phyloP scores from a whole-genome alignment of 2,113 vertebrate species.

The Phrynocephalus versicolor region DNA sequence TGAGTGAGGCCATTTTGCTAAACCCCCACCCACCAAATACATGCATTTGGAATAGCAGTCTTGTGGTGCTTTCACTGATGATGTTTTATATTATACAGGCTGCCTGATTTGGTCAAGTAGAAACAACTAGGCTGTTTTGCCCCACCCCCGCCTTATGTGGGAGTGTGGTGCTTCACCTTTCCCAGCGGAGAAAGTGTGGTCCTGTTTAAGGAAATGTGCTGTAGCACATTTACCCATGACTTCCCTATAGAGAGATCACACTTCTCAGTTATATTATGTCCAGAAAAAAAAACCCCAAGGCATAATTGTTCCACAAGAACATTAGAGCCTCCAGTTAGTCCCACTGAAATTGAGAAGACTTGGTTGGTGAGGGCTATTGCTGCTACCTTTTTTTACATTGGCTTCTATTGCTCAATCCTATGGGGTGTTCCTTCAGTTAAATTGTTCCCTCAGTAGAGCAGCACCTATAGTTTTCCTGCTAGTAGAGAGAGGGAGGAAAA shows the following conservation, averaged over 20 bases:
- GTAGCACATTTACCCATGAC: neutral
- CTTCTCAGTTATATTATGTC: too few species aligned
- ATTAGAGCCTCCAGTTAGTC: neutral
- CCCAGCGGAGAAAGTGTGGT: neutral
- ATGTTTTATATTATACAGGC: too few species aligned
- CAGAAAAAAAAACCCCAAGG: neutral
- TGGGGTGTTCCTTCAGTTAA: neutral
- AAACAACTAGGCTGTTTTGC: too few species aligned
- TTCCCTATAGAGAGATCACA: neutral
- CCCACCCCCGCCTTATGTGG: too few species aligned
- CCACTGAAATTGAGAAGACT: neutral
- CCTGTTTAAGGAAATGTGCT: neutral
- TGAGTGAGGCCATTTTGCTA: neutral
- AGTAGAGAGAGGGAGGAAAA: neutral
- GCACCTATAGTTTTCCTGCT: too few species aligned
- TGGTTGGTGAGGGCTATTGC: neutral
- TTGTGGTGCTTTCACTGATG: neutral
- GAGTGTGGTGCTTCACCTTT: too few species aligned
- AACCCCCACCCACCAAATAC: neutral
- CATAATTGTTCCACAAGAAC: neutral
- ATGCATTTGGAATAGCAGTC: neutral
- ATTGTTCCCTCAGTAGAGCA: neutral
- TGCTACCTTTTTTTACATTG: too few species aligned
- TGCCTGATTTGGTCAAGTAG: too few species aligned
- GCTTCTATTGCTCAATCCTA: neutral